Evolutionary conservation across 2,113 vertebrate species (phyloP), one percentile per base, ranked within the genome.

Genomic region (Coregonus clupeaformis): DNA sequence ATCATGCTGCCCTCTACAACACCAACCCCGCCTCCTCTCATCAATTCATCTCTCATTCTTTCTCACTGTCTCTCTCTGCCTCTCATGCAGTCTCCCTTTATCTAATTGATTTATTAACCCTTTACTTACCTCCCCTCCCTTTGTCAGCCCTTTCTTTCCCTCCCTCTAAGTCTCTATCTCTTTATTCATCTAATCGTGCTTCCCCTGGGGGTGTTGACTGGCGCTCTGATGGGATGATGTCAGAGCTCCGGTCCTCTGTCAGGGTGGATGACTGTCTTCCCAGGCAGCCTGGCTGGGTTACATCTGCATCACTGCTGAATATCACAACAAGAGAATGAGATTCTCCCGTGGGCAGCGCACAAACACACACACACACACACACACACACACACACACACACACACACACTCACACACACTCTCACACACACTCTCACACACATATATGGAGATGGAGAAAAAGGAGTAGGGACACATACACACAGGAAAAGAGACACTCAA

Each of bases 161-260:
- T n/a, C 52, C 78, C 68, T 65, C 52, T 47, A 49, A 76, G 71
- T 55, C 72, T 25, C 72, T 73, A 59, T 79, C 68, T 75, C 52
- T 60, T 68, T 75, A 68, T 77, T 85, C 84, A 72, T 75, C 74
- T 83, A 62, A 75, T 83, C 71, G 64, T 14, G 42, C 52, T 59
- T 75, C 71, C 82, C 81, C 77, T 5, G 75, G 71, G 86, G 87
- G 70, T 79, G 79, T 74, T 79, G 77, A 83, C 78, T 81, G 82
- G 75, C 70, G 22, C 69, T 71, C 71, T 77, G 85, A 87, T 30
- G 75, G 74, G 76, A 86, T 84, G 84, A 89, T 83, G 83, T 88
- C 82, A 85, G 71, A 80, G 83, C 69, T 72, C 65, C 32, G 55
- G 74, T 79, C 64, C 76, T 74, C 82, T 84, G 81, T 87, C 78